Conservation (phyloP, 2,797 vertebrate genomes). For the Rhyacichthys aspro region DNA sequence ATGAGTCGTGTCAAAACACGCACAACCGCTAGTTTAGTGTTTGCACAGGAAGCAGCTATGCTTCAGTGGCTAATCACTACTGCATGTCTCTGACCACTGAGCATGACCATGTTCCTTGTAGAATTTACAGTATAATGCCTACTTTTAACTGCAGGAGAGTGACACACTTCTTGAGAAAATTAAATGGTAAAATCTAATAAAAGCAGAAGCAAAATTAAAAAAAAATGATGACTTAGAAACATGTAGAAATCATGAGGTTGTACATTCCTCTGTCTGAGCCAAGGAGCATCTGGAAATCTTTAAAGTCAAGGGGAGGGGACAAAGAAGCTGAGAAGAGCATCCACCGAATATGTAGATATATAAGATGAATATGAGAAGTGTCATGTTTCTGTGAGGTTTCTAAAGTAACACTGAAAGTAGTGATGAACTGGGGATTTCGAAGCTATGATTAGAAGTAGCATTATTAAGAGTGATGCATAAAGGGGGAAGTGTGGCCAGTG, state of each 20-base stretch:
- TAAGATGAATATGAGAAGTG: neutral
- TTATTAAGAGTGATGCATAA: neutral
- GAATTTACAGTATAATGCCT: too few species aligned
- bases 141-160: too few species aligned
- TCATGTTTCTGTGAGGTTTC: neutral
- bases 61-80: slow-evolving; percentile 5
- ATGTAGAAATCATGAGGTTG: slow-evolving; percentile 38
- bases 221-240: slow-evolving; percentile 6
- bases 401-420: neutral
- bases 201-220: neutral
- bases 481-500: slow-evolving; percentile 55
- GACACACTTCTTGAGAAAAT: too few species aligned
- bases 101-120: neutral
- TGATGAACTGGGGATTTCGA: neutral
- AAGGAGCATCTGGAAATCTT: slow-evolving; percentile 62
- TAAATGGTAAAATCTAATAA: neutral
- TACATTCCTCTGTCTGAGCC: slow-evolving; percentile 53
- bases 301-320: slow-evolving; percentile 34
- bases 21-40: neutral
- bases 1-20: neutral
- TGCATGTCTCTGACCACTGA: slow-evolving; percentile 13
- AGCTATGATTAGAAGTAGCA: neutral
- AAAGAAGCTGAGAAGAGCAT: slow-evolving; percentile 16
- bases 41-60: slow-evolving; percentile 65
- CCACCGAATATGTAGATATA: slow-evolving; percentile 30